These are phyloP conservation scores for Volucella inanis DNA, from an alignment of 2,888 invertebrate genomes.

Conservation along the genomic window DNA sequence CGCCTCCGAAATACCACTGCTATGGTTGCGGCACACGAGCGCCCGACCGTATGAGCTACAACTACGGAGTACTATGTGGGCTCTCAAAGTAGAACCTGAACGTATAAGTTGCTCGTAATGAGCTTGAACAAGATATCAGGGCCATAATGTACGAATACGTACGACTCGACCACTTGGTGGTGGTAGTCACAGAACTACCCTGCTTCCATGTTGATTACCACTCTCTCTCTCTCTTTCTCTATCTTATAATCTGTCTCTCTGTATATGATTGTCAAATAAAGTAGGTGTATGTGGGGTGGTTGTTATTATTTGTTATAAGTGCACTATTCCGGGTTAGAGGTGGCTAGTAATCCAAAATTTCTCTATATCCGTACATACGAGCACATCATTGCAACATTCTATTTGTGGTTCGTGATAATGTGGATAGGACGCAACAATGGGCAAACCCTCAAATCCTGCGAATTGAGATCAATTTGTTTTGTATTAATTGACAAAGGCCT, in stretches of 20 bases:
- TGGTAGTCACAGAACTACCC: background rate
- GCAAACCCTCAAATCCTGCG: background rate
- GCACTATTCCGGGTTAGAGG: no score
- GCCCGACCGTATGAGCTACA: no score
- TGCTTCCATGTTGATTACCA: no score
- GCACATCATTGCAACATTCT: constrained; percentile 13
- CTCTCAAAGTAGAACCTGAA: constrained; percentile 17
- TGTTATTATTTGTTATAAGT: no score
- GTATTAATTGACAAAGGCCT: constrained; percentile 15
- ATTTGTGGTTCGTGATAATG: background rate
- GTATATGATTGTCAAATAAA: no score
- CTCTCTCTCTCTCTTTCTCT: no score
- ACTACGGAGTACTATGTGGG: constrained; percentile 1
- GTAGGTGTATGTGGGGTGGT: no score
- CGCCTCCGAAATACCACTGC: constrained; percentile 66
- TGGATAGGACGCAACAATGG: background rate
- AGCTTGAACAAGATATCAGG: constrained; percentile 69
- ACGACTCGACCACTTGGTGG: constrained; percentile 13
- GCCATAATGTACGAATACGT: constrained; percentile 41
- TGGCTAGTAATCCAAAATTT: no score
- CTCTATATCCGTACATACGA: background rate
- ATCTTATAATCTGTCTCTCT: no score
- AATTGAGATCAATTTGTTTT: constrained; percentile 28
- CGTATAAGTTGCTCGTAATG: constrained; percentile 50
- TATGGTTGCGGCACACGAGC: background rate